Evolutionary conservation across 1,140 invertebrate genomes (phyloP), one percentile per base, ranked within the genome.

Genomic region (Eupristina koningsbergeri): DNA sequence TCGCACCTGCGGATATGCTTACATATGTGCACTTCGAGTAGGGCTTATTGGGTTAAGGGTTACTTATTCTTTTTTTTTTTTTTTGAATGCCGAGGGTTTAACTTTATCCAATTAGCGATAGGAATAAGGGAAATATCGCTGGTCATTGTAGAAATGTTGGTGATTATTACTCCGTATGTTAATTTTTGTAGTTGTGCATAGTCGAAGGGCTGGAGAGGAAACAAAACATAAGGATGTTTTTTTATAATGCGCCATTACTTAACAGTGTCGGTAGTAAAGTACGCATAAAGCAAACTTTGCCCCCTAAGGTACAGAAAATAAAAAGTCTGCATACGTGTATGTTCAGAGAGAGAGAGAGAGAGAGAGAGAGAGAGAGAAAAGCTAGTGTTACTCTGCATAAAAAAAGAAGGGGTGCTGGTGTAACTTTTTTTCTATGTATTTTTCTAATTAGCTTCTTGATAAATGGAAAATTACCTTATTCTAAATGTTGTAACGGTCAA

Each of bases 41-140:
- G 41, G 71, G 41, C 45, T 78, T 78, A 78, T 74, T 80, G 82
- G 82, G 67, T 74, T 84, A 63, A 31, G 50, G 64, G n/a, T n/a
- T n/a, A n/a, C n/a, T n/a, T n/a, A n/a, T n/a, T n/a, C n/a, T n/a
- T 36, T 63, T 39, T 75, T 77, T 82, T 45, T 81, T 64, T 26
- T 19, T 39, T 34, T n/a, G 22, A 64, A n/a, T 50, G 47, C 15
- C 11, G 17, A 39, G 39, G 34, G 26, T 61, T 77, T 53, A 73
- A 39, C 63, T 67, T 73, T 61, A 17, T 31, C 77, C 69, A 84
- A 84, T 84, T 84, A 84, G 53, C 76, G 69, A 74, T 64, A 19
- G 17, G 63, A 64, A 41, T 7, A 19, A n/a, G 34, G 64, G 50
- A 39, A 26, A 77, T 5, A 19, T 13, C 8, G 61, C 26, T 13